Base-by-base conservation (phyloP, 2,113 vertebrate species). In the Pristiophorus japonicus region DNA sequence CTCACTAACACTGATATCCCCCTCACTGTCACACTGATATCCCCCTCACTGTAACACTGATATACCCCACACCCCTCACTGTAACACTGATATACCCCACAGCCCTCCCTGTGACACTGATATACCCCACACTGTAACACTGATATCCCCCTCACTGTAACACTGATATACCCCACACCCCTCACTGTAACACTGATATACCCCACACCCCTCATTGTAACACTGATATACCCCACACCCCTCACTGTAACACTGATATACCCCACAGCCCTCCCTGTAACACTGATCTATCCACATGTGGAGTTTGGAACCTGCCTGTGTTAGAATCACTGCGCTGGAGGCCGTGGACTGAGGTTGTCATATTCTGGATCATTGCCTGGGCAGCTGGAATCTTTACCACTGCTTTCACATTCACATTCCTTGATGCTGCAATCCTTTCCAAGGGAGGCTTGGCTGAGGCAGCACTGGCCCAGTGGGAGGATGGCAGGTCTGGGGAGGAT, bases 181-280 rank as follows among this genome's bases (percentile, higher is more conserved):
- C 81, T 85, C 81, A 85, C 42, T 85, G 81, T 85, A 85, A 85
- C 70, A 73, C 70, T 73, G 70, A 73, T 73, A 73, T 73, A 73
- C 27, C 30, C 66, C 66, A 30, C 66, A 70, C 24, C 66, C 66
- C 66, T 70, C 66, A 70, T 24, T 70, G 66, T 70, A 70, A 70
- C 66, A 70, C 66, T 67, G 66, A 70, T 70, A 70, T 70, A 70
- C 24, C 67, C 67, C 67, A 30, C 67, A 70, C 67, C 67, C 67
- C 67, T 70, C 67, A 30, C 67, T 70, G 67, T 70, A 70, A 70
- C 67, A 70, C 66, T 67, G 67, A 70, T 70, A 70, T 30, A 70
- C 24, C 67, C 67, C 67, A 30, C 67, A 70, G 24, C 67, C 67
- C 67, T 70, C 67, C 27, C 67, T 70, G 67, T 70, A 70, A 70